Base-by-base conservation (phyloP, 2,797 vertebrate species). In the Schizopygopsis malacanthus region DNA sequence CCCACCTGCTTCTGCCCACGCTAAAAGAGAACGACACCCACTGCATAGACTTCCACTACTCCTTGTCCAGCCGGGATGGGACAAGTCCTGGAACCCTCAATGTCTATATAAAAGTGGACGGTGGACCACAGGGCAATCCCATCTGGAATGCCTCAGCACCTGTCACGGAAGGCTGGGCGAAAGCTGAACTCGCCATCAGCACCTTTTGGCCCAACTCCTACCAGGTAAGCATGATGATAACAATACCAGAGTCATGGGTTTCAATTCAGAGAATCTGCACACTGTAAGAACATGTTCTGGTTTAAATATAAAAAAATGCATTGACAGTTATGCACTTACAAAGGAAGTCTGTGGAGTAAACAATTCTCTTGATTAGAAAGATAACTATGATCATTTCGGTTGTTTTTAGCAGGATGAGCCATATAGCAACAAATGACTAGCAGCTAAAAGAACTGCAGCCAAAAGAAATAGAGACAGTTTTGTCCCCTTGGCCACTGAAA, bases 131-230 rank as follows among this genome's bases (percentile, higher is more conserved):
- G 91, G 97, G 98, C 1, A 99, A 99, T 88, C 98, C 98, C 0
- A 96, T 98, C 11, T 99, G 98, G 98, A 99, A 99, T 0, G 96
- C 97, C 33, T 98, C 97, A 0, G 96, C 96, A 0, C 95, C 96
- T 0, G 96, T 98, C 41, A 99, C 97, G 0, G 98, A 99, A 69
- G 98, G 98, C 28, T 99, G 98, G 98, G 96, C 97, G 87, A 98
- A 98, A 87, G 96, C 97, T 6, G 98, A 99, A 87, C 96, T 99
- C 22, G 98, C 98, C 86, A 98, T 99, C 90, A 98, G 97, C 85
- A 99, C 98, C 0, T 99, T 99, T 94, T 99, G 98, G 98, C 98
- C 98, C 0, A 98, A 99, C 91, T 98, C 97, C 87, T 99, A 99
- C 87, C 98, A 99, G 97, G 98, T 99, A 90, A 69, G 13, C 6